Percentiles rank a stretch among this genome's conserved stretches.
Evolutionary conservation across 2,888 invertebrate species (phyloP).

Genomic region (Antheraea assamensis): DNA sequence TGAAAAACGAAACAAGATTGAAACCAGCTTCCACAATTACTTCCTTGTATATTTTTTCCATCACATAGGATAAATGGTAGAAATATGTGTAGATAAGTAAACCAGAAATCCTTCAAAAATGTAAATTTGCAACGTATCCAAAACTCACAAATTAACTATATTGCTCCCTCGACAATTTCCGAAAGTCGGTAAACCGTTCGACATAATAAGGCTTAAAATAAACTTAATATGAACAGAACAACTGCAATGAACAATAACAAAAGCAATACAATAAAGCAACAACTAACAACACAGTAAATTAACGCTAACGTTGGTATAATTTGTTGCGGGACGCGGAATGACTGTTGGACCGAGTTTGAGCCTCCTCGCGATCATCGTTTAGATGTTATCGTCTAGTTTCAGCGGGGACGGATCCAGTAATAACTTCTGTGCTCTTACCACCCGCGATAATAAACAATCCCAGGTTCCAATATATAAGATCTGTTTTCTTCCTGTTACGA

Average conservation of each 20-base stretch:
- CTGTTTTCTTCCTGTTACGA: not conserved
- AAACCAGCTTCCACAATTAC: too few species aligned
- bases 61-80: not conserved
- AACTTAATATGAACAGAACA: constrained; percentile 7
- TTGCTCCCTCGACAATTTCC: not conserved
- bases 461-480: not conserved
- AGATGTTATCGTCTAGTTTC: not conserved
- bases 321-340: constrained; percentile 10
- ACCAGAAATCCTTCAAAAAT: not conserved
- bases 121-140: not conserved
- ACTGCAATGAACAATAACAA: constrained; percentile 14
- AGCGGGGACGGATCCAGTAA: not conserved
- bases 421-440: not conserved
- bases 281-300: constrained; percentile 9
- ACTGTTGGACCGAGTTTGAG: constrained; percentile 11
- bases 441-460: not conserved
- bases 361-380: constrained; percentile 6
- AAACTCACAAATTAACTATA: not conserved
- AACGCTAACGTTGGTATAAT: constrained; percentile 13
- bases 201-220: constrained; percentile 8
- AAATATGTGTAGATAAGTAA: not conserved
- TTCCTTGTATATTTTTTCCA: too few species aligned
- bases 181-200: constrained; percentile 3
- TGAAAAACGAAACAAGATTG: too few species aligned
- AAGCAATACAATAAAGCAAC: constrained; percentile 11